Base-by-base conservation (phyloP, 1,140 invertebrate species). In the Daktulosphaira vitifoliae region DNA sequence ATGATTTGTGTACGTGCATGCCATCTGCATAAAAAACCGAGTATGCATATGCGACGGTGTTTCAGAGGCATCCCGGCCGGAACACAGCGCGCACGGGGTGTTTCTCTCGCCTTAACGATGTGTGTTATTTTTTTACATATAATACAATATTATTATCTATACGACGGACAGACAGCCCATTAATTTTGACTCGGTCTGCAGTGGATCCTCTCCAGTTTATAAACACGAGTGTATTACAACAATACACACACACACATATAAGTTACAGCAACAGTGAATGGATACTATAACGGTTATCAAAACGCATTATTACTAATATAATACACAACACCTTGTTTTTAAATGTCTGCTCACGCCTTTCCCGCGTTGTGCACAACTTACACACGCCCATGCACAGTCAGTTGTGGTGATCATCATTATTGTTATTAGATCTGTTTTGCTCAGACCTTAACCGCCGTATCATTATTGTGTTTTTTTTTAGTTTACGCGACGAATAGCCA, bases 91-190 rank as follows among this genome's bases (percentile, higher is more conserved):
- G 20, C 33, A 37, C 53, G 38, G 53, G 53, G 53, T 54, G 53
- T 33, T 56, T 56, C 53, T 33, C 29, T 33, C 29, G 29, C 29
- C 38, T 56, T 56, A 56, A 56, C 53, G 53, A 56, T 42, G 29
- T 33, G 29, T 33, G 53, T 42, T 56, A 29, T 37, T 56, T 56
- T 56, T 56, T 33, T 33, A 6, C n/a, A n/a, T 33, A 33, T 33
- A 6, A 33, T 33, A 6, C 5, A 11, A 6, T 33, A 6, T 33
- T 33, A 6, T 33, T 33, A 33, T 33, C 29, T 11, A 11, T 33
- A 33, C 29, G 53, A 56, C 53, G 53, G 38, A 56, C 53, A 56
- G 53, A 56, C 53, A 56, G 53, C 53, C 53, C 53, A 56, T 56
- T 56, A 56, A 56, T 56, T 56, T 37, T 56, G 53, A 56, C 53